These are phyloP conservation scores for Eudemis profundana DNA, from an alignment of 2,888 invertebrate genomes.

Conservation along the genomic window DNA sequence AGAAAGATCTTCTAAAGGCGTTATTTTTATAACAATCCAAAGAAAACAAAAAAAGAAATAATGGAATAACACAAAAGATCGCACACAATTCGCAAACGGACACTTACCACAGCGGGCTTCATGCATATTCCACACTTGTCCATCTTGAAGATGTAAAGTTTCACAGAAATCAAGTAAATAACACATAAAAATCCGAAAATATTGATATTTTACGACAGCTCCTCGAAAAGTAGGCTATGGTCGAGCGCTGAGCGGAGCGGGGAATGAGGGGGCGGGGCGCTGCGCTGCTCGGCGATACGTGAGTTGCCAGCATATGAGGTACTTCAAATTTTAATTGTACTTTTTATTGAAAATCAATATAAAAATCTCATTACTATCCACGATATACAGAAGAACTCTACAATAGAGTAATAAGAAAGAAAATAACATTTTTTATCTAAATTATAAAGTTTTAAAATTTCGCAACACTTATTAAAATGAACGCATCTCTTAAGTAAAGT, in stretches of 20 bases:
- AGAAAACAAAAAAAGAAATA: conserved; percentile 81
- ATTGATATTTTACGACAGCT: conserved; percentile 65
- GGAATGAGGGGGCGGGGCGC: conserved; percentile 56
- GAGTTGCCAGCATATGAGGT: conserved; percentile 39
- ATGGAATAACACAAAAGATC: conserved; percentile 63
- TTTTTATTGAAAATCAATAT: conserved; percentile 37
- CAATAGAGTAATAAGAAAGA: too few species aligned
- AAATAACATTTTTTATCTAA: not conserved
- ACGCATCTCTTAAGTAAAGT: conserved; percentile 2
- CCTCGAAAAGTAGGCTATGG: conserved; percentile 65
- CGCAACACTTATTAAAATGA: not conserved
- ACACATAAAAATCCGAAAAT: conserved; percentile 67
- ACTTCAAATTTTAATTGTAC: conserved; percentile 12
- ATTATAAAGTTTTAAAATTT: not conserved
- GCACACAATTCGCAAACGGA: conserved; percentile 51
- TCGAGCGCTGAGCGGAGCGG: conserved; percentile 69
- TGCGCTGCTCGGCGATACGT: conserved; percentile 53
- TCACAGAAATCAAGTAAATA: conserved; percentile 58
- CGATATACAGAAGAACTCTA: not conserved
- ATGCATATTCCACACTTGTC: conserved; percentile 81
- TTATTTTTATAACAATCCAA: conserved; percentile 78
- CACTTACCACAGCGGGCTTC: conserved; percentile 79
- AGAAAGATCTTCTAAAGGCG: conserved; percentile 56
- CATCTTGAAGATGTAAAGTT: conserved; percentile 61
- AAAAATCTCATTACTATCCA: not conserved